Evolutionary conservation across 2,888 invertebrate genomes (phyloP), one percentile per base, ranked within the genome.

Genomic region (Agrotis clavis): DNA sequence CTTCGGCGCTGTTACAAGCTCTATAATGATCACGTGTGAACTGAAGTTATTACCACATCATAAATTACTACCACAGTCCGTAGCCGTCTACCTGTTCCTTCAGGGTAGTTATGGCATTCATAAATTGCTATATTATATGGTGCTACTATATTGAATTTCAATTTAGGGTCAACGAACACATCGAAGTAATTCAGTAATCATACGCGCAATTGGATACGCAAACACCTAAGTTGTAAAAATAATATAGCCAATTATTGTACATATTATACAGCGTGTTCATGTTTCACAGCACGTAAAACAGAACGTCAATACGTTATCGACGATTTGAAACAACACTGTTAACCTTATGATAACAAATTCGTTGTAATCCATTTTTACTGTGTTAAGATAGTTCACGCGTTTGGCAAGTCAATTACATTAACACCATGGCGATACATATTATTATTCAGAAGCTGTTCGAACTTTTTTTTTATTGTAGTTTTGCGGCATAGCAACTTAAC

Each of bases 271-370:
- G 48, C n/a, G 19, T 65, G 21, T 50, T 57, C 45, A 18, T 11
- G 19, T 48, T 25, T 53, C 7, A 6, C 18, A 51, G 21, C 7
- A 13, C 19, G 35, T 54, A 48, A 16, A 62, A 71, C n/a, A n/a
- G 14, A 71, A 59, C 13, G 18, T 11, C 19, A 70, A 48, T 53
- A 51, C 54, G 50, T 25, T 76, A 73, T 76, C 57, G 50, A 66
- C 3, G 18, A 66, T 50, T 71, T 66, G 30, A 66, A 50, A 66
- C 21, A 56, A 56, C n/a, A 41, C 45, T 50, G 41, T 30, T 75
- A 45, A 56, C 45, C 56, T n/a, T 56, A 45, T 25, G 73, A 76
- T 73, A 76, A 67, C 13, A 47, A 57, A 51, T 51, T 57, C 3
- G 21, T 19, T 50, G 50, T 45, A 19, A 2, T 14, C 14, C n/a